Percentiles rank a stretch among this genome's conserved stretches.
Conservation (phyloP, 2,888 invertebrate genomes). For the Tinea trinotella region DNA sequence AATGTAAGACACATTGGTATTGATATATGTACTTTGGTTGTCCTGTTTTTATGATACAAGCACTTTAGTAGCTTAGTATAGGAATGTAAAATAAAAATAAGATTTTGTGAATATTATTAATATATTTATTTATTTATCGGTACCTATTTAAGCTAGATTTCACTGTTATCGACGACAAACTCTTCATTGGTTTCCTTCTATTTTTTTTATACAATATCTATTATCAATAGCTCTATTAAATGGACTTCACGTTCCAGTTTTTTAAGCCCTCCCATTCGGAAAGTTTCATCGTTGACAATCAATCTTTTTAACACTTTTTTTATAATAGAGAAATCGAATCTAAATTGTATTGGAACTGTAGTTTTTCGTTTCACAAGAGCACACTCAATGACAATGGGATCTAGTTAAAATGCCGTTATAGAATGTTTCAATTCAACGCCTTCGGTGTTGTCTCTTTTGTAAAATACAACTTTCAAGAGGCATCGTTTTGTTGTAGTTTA, state of each 20-base stretch:
- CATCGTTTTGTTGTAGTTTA: not conserved
- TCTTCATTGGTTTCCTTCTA: no score
- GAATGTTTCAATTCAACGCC: constrained; percentile 6
- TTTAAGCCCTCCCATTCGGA: constrained; percentile 1
- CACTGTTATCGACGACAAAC: no score
- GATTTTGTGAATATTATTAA: not conserved
- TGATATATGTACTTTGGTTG: no score
- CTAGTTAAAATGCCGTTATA: constrained; percentile 13
- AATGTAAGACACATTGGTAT: no score
- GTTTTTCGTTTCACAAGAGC: constrained; percentile 8
- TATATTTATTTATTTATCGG: not conserved
- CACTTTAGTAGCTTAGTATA: no score
- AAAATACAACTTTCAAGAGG: constrained; percentile 7
- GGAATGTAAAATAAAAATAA: not conserved
- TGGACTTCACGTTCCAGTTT: constrained; percentile 11
- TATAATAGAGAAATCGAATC: constrained; percentile 15
- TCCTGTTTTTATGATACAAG: no score
- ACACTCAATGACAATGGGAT: constrained; percentile 15
- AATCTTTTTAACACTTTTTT: constrained; percentile 10
- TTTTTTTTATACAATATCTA: not conserved
- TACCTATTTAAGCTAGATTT: no score
- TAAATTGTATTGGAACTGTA: constrained; percentile 13
- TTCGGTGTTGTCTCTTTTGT: constrained; percentile 2
- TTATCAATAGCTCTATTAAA: not conserved
- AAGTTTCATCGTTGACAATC: constrained; percentile 7